Base-by-base conservation (phyloP, 1,140 invertebrate species). In the Danaus melanippus region DNA sequence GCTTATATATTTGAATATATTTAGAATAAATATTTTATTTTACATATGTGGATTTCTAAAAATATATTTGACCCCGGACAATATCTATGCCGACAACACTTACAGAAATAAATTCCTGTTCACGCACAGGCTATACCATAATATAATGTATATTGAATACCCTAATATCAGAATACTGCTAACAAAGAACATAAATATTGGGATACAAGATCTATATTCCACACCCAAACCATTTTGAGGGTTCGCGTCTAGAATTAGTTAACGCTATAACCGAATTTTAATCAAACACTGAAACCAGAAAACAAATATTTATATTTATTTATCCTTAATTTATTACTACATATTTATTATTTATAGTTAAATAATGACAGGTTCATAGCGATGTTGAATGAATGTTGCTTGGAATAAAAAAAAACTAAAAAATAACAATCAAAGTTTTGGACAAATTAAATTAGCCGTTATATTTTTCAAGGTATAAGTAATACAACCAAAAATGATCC, bases 101-200 rank as follows among this genome's bases (percentile, higher is more conserved):
- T 32, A 32, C 21, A 32, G 6, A 32, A 32, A 32, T 32, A 32
- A 32, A 32, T 48, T 17, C 32, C 3, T 21, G 46, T 32, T 48
- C 46, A 46, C 42, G 40, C 43, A 53, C 17, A 42, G 21, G 21
- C 21, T 32, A 4, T 32, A 7, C 21, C 6, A 4, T 32, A 7
- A 32, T 32, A 32, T 45, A 47, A 50, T 54, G 15, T 54, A 46
- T 57, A 56, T 51, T 62, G 42, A 43, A 49, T 45, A 12, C 10
- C 50, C 46, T 39, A 54, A 47, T 61, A 61, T 41, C 42, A 17
- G 57, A 9, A 12, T 17, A 39, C 17, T 46, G 41, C 42, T 10
- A 56, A 56, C 59, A 56, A 61, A 47, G 59, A 52, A 39, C 42
- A 61, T 56, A 61, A 55, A 56, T 56, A 56, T 49, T 54, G 43